Evolutionary conservation across 2,797 vertebrate species (phyloP).

Genomic region (Gymnopithys bicolor): DNA sequence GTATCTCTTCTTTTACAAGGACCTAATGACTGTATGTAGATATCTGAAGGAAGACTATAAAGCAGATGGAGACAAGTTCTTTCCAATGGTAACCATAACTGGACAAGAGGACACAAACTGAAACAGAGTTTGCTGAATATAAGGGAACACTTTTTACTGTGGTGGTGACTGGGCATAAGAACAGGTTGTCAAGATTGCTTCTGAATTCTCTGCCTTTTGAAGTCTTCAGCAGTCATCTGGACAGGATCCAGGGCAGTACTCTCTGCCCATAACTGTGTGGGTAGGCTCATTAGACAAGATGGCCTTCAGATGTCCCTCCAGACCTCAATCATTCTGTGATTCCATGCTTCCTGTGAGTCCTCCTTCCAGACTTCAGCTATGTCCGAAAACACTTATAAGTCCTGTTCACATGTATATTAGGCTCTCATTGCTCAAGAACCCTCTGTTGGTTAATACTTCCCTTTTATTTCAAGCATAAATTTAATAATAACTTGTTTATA

Average conservation of each 20-base stretch:
- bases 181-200: not conserved
- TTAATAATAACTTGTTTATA: not conserved
- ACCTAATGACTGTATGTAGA: not conserved
- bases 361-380: not conserved
- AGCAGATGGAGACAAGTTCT: not conserved
- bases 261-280: not conserved
- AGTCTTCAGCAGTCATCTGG: not conserved
- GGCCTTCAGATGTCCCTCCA: not conserved
- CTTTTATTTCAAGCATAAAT: not conserved
- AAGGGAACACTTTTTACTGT: not conserved
- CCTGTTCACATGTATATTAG: not conserved
- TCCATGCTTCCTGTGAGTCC: not conserved
- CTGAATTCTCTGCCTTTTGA: not conserved
- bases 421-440: accelerated
- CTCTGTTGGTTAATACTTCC: not conserved
- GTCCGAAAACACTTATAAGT: not conserved
- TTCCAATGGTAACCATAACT: not conserved
- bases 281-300: not conserved
- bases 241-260: not conserved
- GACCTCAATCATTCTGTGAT: not conserved
- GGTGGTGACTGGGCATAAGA: not conserved
- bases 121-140: not conserved
- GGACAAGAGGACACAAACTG: not conserved
- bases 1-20: not conserved
- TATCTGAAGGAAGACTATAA: not conserved